Percentiles rank a stretch among this genome's conserved stretches.
phyloP scores from a whole-genome alignment of 2,797 vertebrate genomes.

The Falco naumanni region DNA sequence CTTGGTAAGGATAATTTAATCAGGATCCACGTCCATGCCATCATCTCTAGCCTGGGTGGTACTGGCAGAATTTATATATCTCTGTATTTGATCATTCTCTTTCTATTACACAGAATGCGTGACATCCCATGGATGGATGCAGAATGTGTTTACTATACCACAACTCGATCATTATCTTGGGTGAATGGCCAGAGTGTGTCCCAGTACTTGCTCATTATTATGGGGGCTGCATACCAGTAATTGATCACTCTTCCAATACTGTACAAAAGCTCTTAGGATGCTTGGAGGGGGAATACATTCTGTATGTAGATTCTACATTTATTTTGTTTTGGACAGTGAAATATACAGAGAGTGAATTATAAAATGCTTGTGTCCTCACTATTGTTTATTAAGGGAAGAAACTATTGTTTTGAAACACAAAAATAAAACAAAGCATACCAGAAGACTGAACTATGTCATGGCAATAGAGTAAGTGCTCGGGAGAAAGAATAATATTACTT shows the following conservation, averaged over 20 bases:
- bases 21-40: neutral
- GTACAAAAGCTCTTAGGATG: slow-evolving; percentile 8
- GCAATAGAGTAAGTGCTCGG: neutral
- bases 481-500: neutral
- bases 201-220: slow-evolving; percentile 53
- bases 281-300: neutral
- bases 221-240: slow-evolving; percentile 17
- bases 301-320: slow-evolving; percentile 54
- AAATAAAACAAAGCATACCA: slow-evolving; percentile 24
- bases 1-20: slow-evolving; percentile 19
- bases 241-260: slow-evolving; percentile 63
- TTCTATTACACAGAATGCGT: slow-evolving; percentile 54
- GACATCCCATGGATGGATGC: slow-evolving; percentile 46
- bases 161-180: slow-evolving; percentile 56
- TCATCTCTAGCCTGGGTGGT: slow-evolving; percentile 52
- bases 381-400: neutral
- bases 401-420: neutral
- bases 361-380: slow-evolving; percentile 1
- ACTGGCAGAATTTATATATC: slow-evolving; percentile 59
- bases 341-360: slow-evolving; percentile 15
- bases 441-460: slow-evolving; percentile 7
- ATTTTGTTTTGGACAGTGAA: slow-evolving; percentile 29
- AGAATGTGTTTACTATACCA: slow-evolving; percentile 50
- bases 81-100: slow-evolving; percentile 28
- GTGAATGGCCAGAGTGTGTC: slow-evolving; percentile 28